Conservation (phyloP, 1,140 invertebrate species). For the Magallana angulata region DNA sequence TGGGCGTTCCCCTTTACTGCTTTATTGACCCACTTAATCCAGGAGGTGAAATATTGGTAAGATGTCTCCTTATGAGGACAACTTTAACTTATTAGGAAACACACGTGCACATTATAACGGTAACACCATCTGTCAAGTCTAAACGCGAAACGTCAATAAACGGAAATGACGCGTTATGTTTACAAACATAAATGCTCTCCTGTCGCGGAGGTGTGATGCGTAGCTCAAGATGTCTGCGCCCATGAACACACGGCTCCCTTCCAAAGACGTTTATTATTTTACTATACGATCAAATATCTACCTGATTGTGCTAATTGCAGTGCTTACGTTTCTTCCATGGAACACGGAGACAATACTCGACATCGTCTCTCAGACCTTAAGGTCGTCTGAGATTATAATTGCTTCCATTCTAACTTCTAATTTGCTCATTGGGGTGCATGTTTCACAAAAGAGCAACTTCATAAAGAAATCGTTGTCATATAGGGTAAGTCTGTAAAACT, state of each 20-base stretch:
- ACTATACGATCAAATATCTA: conserved; percentile 27
- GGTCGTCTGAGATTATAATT: conserved; percentile 3
- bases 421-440: neutral
- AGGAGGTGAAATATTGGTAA: no score
- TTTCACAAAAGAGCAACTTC: conserved; percentile 22
- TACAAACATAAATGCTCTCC: neutral
- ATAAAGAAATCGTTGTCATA: conserved; percentile 5
- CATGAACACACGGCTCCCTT: conserved; percentile 41
- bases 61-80: no score
- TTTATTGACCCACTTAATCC: no score
- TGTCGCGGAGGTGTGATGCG: neutral
- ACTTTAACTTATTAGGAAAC: no score
- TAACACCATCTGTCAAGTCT: no score
- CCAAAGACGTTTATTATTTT: conserved; percentile 45
- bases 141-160: no score
- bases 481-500: neutral
- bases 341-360: conserved; percentile 34
- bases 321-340: conserved; percentile 41
- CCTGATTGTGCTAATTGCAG: neutral
- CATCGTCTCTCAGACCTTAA: conserved; percentile 20
- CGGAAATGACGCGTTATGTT: neutral
- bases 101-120: no score
- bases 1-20: neutral
- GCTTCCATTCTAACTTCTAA: neutral
- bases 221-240: conserved; percentile 49